Evolutionary conservation across 1,140 invertebrate species (phyloP).

Genomic region (Monomorium pharaonis): DNA sequence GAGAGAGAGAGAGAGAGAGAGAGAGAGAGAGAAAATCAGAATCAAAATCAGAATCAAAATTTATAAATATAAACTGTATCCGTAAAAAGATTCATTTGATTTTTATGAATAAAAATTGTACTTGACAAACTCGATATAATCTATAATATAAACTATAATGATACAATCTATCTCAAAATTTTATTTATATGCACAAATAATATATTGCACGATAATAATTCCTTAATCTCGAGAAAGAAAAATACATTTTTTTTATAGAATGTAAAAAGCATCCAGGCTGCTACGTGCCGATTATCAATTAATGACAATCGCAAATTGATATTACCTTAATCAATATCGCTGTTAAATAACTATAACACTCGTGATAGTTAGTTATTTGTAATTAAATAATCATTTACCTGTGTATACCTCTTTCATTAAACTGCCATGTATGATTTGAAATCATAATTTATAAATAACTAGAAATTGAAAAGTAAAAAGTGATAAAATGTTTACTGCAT

Average conservation of each 20-base stretch:
- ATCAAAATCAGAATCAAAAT: too few relatives aligned
- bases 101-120: background rate
- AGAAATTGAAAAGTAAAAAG: background rate
- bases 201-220: background rate
- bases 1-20: too few relatives aligned
- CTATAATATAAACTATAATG: background rate
- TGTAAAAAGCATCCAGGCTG: background rate
- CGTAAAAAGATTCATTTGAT: background rate
- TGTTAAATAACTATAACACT: conserved; percentile 1
- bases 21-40: too few relatives aligned
- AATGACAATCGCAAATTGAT: background rate
- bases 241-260: background rate
- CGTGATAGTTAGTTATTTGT: background rate
- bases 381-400: conserved; percentile 13
- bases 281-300: too few relatives aligned
- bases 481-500: too few relatives aligned
- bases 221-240: background rate
- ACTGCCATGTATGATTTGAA: background rate
- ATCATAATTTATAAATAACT: background rate
- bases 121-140: background rate
- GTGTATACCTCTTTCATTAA: background rate
- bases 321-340: background rate
- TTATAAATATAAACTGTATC: background rate
- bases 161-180: background rate
- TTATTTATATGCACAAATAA: background rate